Evolutionary conservation across 2,888 invertebrate species (phyloP).

Genomic region (Acanthoscelides obtectus): DNA sequence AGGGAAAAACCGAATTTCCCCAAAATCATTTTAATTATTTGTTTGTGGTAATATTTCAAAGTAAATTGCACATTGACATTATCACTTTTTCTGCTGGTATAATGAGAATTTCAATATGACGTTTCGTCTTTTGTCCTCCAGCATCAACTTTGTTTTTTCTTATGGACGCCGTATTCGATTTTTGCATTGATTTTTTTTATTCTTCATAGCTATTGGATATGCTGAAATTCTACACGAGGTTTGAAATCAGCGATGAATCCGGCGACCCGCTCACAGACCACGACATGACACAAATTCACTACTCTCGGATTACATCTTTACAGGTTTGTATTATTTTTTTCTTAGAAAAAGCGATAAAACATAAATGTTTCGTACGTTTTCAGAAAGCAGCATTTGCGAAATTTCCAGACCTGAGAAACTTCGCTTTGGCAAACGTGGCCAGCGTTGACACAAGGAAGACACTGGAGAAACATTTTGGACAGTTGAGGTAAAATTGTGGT

Average conservation of each 20-base stretch:
- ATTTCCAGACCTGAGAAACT: slow-evolving; percentile 79
- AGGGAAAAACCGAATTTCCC: no score
- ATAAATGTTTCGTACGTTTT: slow-evolving; percentile 25
- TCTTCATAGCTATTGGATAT: slow-evolving; percentile 77
- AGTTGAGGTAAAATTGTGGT: slow-evolving; percentile 53
- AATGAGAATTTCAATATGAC: no score
- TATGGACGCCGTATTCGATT: no score
- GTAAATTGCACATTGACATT: no score
- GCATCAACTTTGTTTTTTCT: no score
- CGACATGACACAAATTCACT: slow-evolving; percentile 92
- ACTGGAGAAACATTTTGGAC: slow-evolving; percentile 79
- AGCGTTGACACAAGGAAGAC: slow-evolving; percentile 87
- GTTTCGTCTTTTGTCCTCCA: no score
- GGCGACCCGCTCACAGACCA: slow-evolving; percentile 92
- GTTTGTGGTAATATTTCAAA: no score
- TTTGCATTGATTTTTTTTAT: slow-evolving; percentile 2
- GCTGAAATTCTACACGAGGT: slow-evolving; percentile 93
- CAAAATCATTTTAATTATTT: no score
- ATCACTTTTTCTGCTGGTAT: no score
- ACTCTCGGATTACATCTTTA: slow-evolving; percentile 84
- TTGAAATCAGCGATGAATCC: slow-evolving; percentile 95
- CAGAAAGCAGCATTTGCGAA: slow-evolving; percentile 91
- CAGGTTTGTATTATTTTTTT: slow-evolving; percentile 54
- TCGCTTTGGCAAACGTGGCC: slow-evolving; percentile 90
- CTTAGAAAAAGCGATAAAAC: not conserved